These are phyloP conservation scores for Melanargia galathea DNA, from an alignment of 2,888 invertebrate genomes.

Conservation along the genomic window DNA sequence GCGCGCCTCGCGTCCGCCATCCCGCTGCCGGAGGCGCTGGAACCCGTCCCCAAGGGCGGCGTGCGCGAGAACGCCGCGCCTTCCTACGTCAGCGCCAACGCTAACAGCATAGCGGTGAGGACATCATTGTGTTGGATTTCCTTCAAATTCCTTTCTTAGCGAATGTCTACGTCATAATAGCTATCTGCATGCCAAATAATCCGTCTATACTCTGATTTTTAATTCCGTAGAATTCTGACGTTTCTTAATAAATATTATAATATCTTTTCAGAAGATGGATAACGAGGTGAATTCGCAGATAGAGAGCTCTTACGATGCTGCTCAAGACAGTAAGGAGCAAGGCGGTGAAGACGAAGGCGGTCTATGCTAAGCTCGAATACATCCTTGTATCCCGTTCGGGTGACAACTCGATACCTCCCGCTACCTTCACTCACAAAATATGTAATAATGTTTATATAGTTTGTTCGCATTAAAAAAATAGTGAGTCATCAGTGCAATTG, in stretches of 20 bases:
- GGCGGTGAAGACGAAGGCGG: conserved; percentile 57
- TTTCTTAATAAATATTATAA: too few relatives aligned
- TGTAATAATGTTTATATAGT: too few relatives aligned
- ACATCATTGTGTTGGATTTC: not conserved
- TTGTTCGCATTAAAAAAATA: too few relatives aligned
- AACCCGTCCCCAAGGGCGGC: conserved; percentile 80
- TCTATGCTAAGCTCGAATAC: conserved; percentile 38
- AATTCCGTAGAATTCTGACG: too few relatives aligned
- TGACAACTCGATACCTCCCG: too few relatives aligned
- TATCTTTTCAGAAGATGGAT: conserved; percentile 11
- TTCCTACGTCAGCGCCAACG: conserved; percentile 76
- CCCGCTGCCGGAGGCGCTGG: conserved; percentile 63
- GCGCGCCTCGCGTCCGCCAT: conserved; percentile 78
- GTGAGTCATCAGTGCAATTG: too few relatives aligned
- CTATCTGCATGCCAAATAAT: too few relatives aligned
- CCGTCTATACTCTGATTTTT: too few relatives aligned
- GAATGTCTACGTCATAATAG: too few relatives aligned
- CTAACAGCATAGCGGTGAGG: conserved; percentile 30
- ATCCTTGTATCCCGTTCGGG: too few relatives aligned
- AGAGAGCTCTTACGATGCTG: conserved; percentile 14
- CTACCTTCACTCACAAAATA: too few relatives aligned
- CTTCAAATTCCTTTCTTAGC: too few relatives aligned
- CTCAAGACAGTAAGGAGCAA: conserved; percentile 36
- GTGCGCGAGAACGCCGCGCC: conserved; percentile 87
- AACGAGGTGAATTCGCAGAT: conserved; percentile 7